These are phyloP conservation scores for Drosophila ironensis DNA, from an alignment of 1,140 invertebrate genomes.

Conservation along the genomic window DNA sequence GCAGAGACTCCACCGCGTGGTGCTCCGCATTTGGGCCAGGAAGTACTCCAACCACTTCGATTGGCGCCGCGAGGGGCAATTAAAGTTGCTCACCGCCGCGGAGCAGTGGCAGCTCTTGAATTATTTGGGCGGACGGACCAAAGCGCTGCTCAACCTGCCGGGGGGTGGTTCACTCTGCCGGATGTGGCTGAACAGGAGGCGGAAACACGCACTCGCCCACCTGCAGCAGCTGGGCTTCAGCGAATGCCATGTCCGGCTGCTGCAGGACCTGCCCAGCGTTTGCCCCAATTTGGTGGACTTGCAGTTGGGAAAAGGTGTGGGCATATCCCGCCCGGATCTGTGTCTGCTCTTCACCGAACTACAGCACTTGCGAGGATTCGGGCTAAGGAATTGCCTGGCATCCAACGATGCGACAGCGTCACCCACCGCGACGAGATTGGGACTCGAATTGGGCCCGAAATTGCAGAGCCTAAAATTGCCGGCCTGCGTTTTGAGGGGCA, in stretches of 20 bases:
- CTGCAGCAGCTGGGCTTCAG: slow-evolving; percentile 39
- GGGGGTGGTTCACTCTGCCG: slow-evolving; percentile 5
- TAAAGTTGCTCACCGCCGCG: slow-evolving; percentile 18
- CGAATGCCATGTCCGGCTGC: slow-evolving; percentile 8
- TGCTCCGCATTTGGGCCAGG: slow-evolving; percentile 43
- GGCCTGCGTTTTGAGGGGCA: slow-evolving; percentile 46
- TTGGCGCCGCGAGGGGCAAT: slow-evolving; percentile 36
- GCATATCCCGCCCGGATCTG: slow-evolving; percentile 14
- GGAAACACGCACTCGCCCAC: background rate
- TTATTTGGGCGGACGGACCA: slow-evolving; percentile 27
- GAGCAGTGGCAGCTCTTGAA: slow-evolving; percentile 42
- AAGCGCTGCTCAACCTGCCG: slow-evolving; percentile 40
- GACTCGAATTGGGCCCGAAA: slow-evolving; percentile 23
- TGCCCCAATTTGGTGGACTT: slow-evolving; percentile 40
- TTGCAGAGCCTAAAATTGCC: slow-evolving; percentile 49
- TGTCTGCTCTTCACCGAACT: slow-evolving; percentile 16
- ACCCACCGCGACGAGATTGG: background rate
- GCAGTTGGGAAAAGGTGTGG: slow-evolving; percentile 13
- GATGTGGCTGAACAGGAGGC: background rate
- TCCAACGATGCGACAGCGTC: background rate
- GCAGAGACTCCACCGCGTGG: slow-evolving; percentile 24
- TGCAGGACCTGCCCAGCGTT: slow-evolving; percentile 22
- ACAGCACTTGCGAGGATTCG: slow-evolving; percentile 19
- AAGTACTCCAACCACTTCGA: slow-evolving; percentile 48
- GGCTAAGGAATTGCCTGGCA: slow-evolving; percentile 9